These are phyloP conservation scores for Chloroceryle amazona DNA, from an alignment of 2,797 vertebrate species.

Conservation along the genomic window DNA sequence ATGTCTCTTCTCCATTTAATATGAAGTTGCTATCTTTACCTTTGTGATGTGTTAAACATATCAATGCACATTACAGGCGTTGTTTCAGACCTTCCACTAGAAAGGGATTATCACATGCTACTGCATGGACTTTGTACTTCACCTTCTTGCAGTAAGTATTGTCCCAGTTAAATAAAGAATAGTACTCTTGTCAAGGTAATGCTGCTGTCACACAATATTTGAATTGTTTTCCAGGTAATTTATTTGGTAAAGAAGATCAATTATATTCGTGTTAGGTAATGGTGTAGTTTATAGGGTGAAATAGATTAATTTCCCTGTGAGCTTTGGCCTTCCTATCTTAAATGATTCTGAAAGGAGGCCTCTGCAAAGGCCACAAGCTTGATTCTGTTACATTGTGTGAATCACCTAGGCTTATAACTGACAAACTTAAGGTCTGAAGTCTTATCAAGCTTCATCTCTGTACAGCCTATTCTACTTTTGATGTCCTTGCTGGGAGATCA, in stretches of 20 bases:
- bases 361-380: background rate
- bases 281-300: background rate
- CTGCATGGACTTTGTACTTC: background rate
- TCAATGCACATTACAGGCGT: fast-evolving
- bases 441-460: background rate
- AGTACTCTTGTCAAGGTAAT: background rate
- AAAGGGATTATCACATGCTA: background rate
- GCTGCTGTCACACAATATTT: background rate
- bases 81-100: background rate
- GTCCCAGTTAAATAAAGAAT: background rate
- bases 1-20: background rate
- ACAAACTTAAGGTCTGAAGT: background rate
- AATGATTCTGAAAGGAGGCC: background rate
- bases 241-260: background rate
- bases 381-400: background rate
- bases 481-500: background rate
- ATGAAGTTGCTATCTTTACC: background rate
- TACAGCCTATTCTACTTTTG: background rate
- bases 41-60: background rate
- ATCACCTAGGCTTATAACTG: background rate
- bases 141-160: background rate
- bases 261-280: background rate
- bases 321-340: background rate
- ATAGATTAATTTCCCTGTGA: background rate
- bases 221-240: background rate